phyloP scores from a whole-genome alignment of 2,888 invertebrate genomes.

The Dromius quadrimaculatus region DNA sequence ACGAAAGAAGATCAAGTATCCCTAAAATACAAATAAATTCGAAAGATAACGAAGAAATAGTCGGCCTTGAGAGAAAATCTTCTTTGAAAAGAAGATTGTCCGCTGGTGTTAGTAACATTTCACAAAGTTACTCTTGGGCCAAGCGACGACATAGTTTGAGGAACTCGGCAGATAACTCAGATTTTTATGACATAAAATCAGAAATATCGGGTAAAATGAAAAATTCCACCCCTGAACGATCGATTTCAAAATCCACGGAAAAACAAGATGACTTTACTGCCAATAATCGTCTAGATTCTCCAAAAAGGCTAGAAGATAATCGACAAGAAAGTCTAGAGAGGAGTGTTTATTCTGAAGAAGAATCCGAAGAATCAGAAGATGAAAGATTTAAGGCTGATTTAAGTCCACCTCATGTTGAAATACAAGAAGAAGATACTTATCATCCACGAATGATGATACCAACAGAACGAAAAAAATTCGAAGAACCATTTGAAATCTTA shows the following conservation, averaged over 20 bases:
- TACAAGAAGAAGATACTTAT: constrained; percentile 76
- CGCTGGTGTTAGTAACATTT: constrained; percentile 64
- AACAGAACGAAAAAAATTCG: constrained; percentile 65
- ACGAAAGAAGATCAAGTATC: constrained; percentile 59
- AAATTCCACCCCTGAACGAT: constrained; percentile 57
- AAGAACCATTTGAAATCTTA: constrained; percentile 72
- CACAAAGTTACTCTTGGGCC: constrained; percentile 62
- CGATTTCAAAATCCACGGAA: constrained; percentile 63
- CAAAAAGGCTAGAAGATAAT: constrained; percentile 60
- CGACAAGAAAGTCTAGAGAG: constrained; percentile 64
- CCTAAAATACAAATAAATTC: constrained; percentile 69
- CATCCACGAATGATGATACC: constrained; percentile 73
- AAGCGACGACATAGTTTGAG: constrained; percentile 63
- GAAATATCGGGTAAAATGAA: constrained; percentile 59
- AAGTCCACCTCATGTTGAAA: constrained; percentile 55
- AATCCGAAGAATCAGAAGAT: constrained; percentile 62
- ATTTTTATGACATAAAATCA: constrained; percentile 56
- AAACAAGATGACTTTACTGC: constrained; percentile 63
- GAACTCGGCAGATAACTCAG: constrained; percentile 57
- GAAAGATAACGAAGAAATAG: constrained; percentile 67
- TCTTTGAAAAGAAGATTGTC: constrained; percentile 68
- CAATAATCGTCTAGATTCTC: constrained; percentile 60
- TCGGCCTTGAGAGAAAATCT: constrained; percentile 66
- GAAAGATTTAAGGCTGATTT: constrained; percentile 59
- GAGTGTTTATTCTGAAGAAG: constrained; percentile 60